Evolutionary conservation across 2,797 vertebrate species (phyloP).

Genomic region (Jordanella pulchra): DNA sequence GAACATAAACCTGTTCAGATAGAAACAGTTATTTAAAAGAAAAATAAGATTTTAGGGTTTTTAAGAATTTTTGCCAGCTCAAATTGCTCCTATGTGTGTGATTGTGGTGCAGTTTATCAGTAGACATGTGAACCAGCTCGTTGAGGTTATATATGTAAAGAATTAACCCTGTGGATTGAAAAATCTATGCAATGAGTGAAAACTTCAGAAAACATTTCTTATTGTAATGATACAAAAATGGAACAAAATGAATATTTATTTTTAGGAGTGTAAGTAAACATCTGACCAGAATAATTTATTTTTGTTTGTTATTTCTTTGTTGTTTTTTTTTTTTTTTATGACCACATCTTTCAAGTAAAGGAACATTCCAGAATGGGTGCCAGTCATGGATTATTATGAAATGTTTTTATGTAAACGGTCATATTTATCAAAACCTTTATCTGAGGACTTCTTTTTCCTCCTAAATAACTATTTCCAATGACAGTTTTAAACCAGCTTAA

Average conservation of each 20-base stretch:
- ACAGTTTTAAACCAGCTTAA: conserved; percentile 7
- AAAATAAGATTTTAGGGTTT: neutral
- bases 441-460: neutral
- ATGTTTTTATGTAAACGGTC: neutral
- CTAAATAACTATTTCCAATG: conserved; percentile 26
- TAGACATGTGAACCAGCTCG: neutral
- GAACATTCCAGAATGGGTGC: conserved; percentile 17
- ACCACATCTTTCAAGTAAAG: conserved; percentile 5
- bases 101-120: neutral
- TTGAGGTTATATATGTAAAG: neutral
- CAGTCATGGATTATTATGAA: conserved; percentile 3
- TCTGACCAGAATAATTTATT: neutral
- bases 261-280: neutral
- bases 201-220: neutral
- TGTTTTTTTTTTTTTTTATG: neutral
- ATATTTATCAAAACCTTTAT: neutral
- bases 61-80: neutral
- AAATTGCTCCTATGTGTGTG: neutral
- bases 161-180: neutral
- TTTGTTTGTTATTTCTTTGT: too few species aligned
- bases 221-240: neutral
- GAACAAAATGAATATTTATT: neutral
- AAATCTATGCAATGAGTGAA: neutral
- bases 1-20: neutral
- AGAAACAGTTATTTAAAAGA: neutral